Base-by-base conservation (phyloP, 1,140 invertebrate species). In the Ectropis grisescens region DNA sequence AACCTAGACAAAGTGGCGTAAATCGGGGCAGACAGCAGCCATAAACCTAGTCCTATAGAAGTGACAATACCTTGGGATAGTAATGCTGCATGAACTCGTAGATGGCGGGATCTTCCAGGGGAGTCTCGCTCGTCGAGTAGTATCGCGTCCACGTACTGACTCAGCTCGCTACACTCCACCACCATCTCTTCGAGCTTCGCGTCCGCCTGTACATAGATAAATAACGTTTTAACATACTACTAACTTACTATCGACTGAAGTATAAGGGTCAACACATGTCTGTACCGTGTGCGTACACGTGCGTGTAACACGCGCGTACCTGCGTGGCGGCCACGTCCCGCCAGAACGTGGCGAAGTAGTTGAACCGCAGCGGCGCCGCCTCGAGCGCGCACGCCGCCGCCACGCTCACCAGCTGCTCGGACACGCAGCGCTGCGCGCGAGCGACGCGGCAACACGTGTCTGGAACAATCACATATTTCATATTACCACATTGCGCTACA, bases 391-490 rank as follows among this genome's bases (percentile, higher is more conserved):
- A 88, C 86, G 95, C 91, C 13, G 92, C 92, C 65, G 91, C 92
- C 28, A 95, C 69, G 54, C 89, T 90, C 37, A 95, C 88, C 26
- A 95, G 79, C 27, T 90, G 87, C 54, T 93, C 90, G 11, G 88
- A 90, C 76, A 94, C 87, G 47, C 88, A 90, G 43, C 93, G 90
- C 41, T 92, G 87, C 59, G 90, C 91, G 27, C 96, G 90, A 23
- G 94, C 94, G 41, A 97, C 86, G 10, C 95, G 86, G 72, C 94
- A 94, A 83, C 97, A 90, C 11, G 93, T 89, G 67, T 97, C 95
- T 47, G 95, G 7, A 27, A 32, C n/a, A n/a, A n/a, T n/a, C n/a
- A n/a, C n/a, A n/a, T n/a, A n/a, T n/a, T n/a, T n/a, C n/a, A n/a
- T n/a, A n/a, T n/a, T n/a, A n/a, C n/a, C n/a, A n/a, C n/a, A n/a